Conservation (phyloP, 2,113 vertebrate genomes). For the Neolamprologus devosi region DNA sequence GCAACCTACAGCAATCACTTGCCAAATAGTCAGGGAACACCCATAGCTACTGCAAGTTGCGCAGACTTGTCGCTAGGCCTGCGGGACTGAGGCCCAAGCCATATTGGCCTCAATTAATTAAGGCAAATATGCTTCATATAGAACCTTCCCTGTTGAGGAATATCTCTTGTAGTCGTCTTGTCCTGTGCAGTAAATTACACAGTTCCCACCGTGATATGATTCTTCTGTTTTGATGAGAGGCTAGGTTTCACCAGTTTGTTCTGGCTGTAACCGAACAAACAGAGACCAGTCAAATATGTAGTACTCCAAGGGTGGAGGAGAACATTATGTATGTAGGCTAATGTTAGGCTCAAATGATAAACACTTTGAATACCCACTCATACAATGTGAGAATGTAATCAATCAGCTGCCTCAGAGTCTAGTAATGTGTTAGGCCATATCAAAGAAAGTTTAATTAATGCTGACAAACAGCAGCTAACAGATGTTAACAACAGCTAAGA, state of each 20-base stretch:
- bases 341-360: background rate
- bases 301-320: background rate
- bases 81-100: background rate
- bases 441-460: background rate
- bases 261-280: background rate
- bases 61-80: background rate
- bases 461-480: background rate
- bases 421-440: background rate
- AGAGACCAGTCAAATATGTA: background rate
- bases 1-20: background rate
- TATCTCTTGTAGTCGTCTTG: background rate
- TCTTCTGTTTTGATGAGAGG: background rate
- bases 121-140: background rate
- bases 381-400: background rate
- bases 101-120: background rate
- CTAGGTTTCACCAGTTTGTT: background rate
- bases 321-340: background rate
- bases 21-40: background rate
- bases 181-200: background rate
- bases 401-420: background rate
- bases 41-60: background rate
- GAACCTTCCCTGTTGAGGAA: background rate
- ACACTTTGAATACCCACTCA: background rate
- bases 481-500: background rate
- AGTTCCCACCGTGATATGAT: background rate